phyloP scores from a whole-genome alignment of 2,797 vertebrate species.

The Centropyge bicolor region DNA sequence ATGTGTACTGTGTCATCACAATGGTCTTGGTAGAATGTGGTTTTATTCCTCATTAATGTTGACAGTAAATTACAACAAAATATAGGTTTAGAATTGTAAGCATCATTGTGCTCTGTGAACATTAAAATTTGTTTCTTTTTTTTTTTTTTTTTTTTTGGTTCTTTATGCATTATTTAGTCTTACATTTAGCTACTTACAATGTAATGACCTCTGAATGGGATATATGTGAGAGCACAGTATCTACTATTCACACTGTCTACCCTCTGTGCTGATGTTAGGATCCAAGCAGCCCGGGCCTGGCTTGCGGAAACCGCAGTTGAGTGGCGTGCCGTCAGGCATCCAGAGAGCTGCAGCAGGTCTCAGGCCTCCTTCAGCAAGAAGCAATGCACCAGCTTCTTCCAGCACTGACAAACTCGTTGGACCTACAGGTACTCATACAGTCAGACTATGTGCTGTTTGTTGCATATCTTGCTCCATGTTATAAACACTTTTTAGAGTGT shows the following conservation, averaged over 20 bases:
- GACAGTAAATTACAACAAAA: not conserved
- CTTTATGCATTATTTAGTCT: not conserved
- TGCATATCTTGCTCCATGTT: not conserved
- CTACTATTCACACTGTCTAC: not conserved
- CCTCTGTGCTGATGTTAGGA: slow-evolving; percentile 42
- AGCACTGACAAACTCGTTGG: slow-evolving; percentile 37
- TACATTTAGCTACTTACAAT: not conserved
- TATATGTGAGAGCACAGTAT: not conserved
- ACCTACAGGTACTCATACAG: slow-evolving; percentile 53
- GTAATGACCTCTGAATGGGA: not conserved
- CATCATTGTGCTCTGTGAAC: not conserved
- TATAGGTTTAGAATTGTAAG: not conserved
- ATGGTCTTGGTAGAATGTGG: not conserved
- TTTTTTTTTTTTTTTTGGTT: not conserved
- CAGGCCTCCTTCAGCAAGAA: slow-evolving; percentile 35
- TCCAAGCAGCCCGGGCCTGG: slow-evolving; percentile 54
- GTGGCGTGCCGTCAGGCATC: slow-evolving; percentile 35
- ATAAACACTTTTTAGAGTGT: no score
- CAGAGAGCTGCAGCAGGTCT: slow-evolving; percentile 46
- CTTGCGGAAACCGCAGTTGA: slow-evolving; percentile 42
- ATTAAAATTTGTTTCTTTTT: not conserved
- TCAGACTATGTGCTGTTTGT: not conserved
- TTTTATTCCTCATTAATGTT: slow-evolving; percentile 7
- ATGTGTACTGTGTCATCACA: slow-evolving; percentile 1
- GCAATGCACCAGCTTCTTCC: slow-evolving; percentile 1